Conservation (phyloP, 2,888 invertebrate genomes). For the Drosophila mayaguana region DNA sequence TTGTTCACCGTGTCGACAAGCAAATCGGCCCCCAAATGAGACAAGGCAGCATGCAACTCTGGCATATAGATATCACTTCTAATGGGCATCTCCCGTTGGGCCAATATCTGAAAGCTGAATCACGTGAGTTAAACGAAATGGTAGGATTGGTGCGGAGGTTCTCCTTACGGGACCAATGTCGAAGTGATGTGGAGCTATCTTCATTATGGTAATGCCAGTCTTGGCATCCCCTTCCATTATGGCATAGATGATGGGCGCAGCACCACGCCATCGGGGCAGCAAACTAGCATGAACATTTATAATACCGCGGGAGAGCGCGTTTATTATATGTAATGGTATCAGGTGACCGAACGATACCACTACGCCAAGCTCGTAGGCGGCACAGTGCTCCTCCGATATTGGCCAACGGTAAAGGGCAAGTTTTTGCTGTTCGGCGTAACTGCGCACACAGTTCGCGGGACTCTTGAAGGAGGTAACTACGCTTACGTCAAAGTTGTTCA, state of each 20-base stretch:
- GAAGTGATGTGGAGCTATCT: slow-evolving; percentile 92
- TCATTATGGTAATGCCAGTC: slow-evolving; percentile 95
- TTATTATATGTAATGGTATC: slow-evolving; percentile 91
- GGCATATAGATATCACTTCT: slow-evolving; percentile 87
- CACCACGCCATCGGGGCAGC: slow-evolving; percentile 96
- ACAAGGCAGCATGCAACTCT: slow-evolving; percentile 88
- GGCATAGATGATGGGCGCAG: slow-evolving; percentile 95
- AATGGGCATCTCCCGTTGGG: slow-evolving; percentile 87
- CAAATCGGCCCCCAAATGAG: slow-evolving; percentile 89
- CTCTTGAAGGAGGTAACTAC: slow-evolving; percentile 90
- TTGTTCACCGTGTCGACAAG: slow-evolving; percentile 88
- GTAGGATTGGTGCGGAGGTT: not conserved
- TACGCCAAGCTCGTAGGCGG: slow-evolving; percentile 92
- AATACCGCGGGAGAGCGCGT: slow-evolving; percentile 94
- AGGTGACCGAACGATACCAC: slow-evolving; percentile 97
- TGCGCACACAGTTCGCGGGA: slow-evolving; percentile 88
- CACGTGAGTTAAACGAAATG: not conserved
- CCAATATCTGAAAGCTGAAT: slow-evolving; percentile 78
- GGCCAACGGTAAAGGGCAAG: slow-evolving; percentile 90
- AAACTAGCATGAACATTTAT: slow-evolving; percentile 97
- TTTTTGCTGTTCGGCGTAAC: slow-evolving; percentile 88
- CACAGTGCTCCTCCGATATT: slow-evolving; percentile 82
- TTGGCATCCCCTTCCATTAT: slow-evolving; percentile 92
- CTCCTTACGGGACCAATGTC: slow-evolving; percentile 89
- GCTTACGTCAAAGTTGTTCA: slow-evolving; percentile 87